phyloP scores from a whole-genome alignment of 1,140 invertebrate species.

The Zaprionus kolodkinae region DNA sequence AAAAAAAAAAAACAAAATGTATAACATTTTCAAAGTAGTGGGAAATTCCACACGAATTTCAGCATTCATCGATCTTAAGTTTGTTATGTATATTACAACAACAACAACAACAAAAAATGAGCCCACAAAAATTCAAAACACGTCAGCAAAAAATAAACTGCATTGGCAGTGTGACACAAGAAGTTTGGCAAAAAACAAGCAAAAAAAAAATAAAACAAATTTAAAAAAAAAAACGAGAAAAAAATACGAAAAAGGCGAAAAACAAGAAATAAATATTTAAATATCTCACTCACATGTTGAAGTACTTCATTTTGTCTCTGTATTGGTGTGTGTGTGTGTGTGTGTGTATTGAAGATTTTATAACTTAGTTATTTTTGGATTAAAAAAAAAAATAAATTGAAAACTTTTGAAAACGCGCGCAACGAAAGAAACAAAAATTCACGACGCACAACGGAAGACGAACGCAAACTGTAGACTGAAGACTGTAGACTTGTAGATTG shows the following conservation, averaged over 20 bases:
- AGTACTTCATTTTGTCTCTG: constrained; percentile 79
- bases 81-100: constrained; percentile 26
- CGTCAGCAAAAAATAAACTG: constrained; percentile 31
- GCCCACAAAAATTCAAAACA: constrained; percentile 25
- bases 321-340: constrained; percentile 31
- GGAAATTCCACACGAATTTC: background rate
- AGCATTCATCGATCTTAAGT: background rate
- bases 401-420: constrained; percentile 45
- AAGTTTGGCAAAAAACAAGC: constrained; percentile 12
- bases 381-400: constrained; percentile 30
- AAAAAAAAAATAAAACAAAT: background rate
- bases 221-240: background rate
- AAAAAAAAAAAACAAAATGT: background rate
- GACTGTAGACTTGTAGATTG: constrained; percentile 20
- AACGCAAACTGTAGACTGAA: constrained; percentile 12
- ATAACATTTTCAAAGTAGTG: background rate
- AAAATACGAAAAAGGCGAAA: constrained; percentile 1
- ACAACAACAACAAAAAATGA: constrained; percentile 4
- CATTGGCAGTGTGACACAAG: constrained; percentile 6
- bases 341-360: constrained; percentile 15
- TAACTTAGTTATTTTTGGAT: constrained; percentile 25
- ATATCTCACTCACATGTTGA: constrained; percentile 79
- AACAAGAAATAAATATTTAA: constrained; percentile 22
- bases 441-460: constrained; percentile 25
- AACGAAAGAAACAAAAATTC: constrained; percentile 37